Evolutionary conservation across 2,797 vertebrate genomes (phyloP).

Genomic region (Lagorchestes hirsutus): DNA sequence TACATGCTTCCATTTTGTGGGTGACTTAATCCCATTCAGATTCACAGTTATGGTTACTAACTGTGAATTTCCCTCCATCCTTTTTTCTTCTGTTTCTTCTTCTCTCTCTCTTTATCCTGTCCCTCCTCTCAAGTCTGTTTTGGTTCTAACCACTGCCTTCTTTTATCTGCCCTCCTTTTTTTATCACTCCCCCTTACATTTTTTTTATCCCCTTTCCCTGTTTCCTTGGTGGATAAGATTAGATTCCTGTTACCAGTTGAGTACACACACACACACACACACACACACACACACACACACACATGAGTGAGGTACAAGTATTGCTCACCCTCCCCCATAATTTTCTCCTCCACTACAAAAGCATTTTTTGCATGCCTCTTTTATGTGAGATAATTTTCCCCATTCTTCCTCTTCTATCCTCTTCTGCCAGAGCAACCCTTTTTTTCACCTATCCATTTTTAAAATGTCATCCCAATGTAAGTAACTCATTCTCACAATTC

Average conservation of each 20-base stretch:
- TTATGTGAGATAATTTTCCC: not conserved
- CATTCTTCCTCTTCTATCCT: not conserved
- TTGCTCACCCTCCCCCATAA: not conserved
- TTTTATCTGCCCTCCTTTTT: not conserved
- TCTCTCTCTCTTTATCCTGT: not conserved
- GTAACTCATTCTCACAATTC: accelerated
- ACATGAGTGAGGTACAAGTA: not conserved
- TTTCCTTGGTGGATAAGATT: not conserved
- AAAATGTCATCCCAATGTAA: not conserved
- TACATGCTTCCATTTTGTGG: not conserved
- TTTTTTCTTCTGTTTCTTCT: not conserved
- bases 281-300: no score
- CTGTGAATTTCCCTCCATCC: not conserved
- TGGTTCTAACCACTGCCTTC: not conserved
- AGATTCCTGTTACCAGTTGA: not conserved
- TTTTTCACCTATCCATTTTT: not conserved
- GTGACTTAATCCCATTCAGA: not conserved
- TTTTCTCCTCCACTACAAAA: not conserved
- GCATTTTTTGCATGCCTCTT: not conserved
- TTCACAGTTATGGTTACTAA: not conserved
- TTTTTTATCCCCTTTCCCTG: not conserved
- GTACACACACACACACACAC: no score
- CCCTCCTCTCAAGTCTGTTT: no score
- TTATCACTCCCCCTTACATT: not conserved
- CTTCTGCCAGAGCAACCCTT: not conserved